These are phyloP conservation scores for Epinephelus lanceolatus DNA, from an alignment of 2,113 vertebrate species.

Conservation along the genomic window DNA sequence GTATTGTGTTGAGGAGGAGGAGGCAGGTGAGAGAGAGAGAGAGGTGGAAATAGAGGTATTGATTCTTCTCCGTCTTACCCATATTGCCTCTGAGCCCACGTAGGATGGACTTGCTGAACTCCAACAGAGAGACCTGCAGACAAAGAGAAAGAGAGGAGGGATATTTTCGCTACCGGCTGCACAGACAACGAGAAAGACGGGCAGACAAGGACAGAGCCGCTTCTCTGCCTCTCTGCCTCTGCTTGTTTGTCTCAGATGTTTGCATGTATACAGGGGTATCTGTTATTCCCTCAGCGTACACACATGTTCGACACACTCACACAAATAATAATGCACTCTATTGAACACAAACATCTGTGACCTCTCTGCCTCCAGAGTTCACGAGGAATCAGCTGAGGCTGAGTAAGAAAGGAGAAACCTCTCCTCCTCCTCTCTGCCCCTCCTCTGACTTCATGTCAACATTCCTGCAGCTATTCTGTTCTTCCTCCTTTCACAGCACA, in stretches of 20 bases:
- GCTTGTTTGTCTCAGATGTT: constrained; percentile 42
- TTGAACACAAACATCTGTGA: constrained; percentile 65
- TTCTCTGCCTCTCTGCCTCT: constrained; percentile 28
- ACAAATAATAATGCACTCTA: constrained; percentile 47
- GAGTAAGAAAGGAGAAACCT: constrained; percentile 64
- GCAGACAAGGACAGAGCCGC: constrained; percentile 37
- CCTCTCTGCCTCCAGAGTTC: constrained; percentile 66
- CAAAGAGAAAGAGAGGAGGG: constrained; percentile 39
- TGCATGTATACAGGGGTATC: constrained; percentile 42
- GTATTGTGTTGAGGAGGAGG: constrained; percentile 40
- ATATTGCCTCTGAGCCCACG: constrained; percentile 94
- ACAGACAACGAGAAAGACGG: constrained; percentile 20
- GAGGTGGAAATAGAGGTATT: constrained; percentile 55
- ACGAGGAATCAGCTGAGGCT: constrained; percentile 60
- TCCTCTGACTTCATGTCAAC: constrained; percentile 41
- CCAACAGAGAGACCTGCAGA: constrained; percentile 91
- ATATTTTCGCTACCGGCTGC: constrained; percentile 37
- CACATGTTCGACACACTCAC: constrained; percentile 23
- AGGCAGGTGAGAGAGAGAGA: constrained; percentile 48
- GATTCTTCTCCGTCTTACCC: constrained; percentile 88
- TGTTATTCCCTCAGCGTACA: constrained; percentile 30
- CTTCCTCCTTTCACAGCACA: constrained; percentile 6
- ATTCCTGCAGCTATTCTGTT: constrained; percentile 52
- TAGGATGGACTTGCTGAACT: constrained; percentile 93
- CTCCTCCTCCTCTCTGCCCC: constrained; percentile 35